A percentile compares a stretch with the other conserved stretches of the same genome.
phyloP scores from a whole-genome alignment of 2,113 vertebrate genomes.

The Eubucco bourcierii region DNA sequence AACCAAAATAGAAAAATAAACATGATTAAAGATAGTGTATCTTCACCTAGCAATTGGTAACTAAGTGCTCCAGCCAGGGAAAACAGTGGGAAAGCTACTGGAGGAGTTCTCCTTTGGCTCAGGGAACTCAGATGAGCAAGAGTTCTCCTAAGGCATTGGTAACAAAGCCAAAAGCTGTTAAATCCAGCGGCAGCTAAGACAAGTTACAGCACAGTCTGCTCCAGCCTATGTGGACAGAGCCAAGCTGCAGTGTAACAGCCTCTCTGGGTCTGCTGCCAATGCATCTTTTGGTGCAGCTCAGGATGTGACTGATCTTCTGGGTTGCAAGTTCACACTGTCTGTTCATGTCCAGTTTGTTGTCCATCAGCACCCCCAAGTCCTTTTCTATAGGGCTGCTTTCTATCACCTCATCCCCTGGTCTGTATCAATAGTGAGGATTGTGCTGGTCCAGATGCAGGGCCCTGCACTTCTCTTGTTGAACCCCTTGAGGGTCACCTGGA shows the following conservation, averaged over 20 bases:
- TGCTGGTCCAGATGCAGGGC: too few species aligned
- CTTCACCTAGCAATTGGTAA: slow-evolving; percentile 49
- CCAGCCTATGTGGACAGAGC: slow-evolving; percentile 46
- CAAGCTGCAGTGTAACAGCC: slow-evolving; percentile 20
- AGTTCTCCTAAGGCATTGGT: slow-evolving; percentile 55
- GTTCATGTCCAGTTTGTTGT: too few species aligned
- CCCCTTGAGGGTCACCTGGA: too few species aligned
- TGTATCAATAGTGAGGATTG: too few species aligned
- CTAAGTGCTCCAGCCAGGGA: slow-evolving; percentile 53
- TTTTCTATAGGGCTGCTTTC: too few species aligned
- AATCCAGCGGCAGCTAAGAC: slow-evolving; percentile 25
- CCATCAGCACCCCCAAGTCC: too few species aligned
- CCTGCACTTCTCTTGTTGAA: too few species aligned
- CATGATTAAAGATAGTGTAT: slow-evolving; percentile 36
- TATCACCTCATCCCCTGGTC: too few species aligned
- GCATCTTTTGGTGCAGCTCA: too few species aligned
- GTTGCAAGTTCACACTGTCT: too few species aligned
- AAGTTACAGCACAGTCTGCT: slow-evolving; percentile 53
- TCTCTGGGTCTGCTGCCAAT: too few species aligned
- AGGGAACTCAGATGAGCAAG: slow-evolving; percentile 51
- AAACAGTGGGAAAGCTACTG: slow-evolving; percentile 64
- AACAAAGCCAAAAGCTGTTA: slow-evolving; percentile 60
- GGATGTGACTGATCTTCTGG: too few species aligned
- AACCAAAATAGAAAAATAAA: not conserved
- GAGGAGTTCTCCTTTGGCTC: slow-evolving; percentile 63